Evolutionary conservation across 1,140 invertebrate genomes (phyloP).

Genomic region (Brachionus rotundiformis): DNA sequence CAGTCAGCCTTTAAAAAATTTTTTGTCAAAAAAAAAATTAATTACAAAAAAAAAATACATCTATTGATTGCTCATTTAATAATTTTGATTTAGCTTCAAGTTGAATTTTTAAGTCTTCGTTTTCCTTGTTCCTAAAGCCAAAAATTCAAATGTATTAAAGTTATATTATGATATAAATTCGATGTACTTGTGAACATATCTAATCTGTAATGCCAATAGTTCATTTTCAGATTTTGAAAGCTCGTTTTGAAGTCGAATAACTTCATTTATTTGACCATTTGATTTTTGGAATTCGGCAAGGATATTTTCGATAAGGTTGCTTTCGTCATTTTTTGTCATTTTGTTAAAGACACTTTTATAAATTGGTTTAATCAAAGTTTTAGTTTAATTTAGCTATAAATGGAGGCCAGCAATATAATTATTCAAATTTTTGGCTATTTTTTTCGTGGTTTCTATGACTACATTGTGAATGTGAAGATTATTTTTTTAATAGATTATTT

Average conservation of each 20-base stretch:
- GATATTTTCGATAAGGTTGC: neutral
- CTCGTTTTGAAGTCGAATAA: constrained; percentile 19
- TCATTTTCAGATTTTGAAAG: constrained; percentile 20
- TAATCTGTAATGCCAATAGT: constrained; percentile 16
- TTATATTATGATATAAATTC: too few species aligned
- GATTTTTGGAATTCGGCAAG: constrained; percentile 38
- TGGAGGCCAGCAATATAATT: too few species aligned
- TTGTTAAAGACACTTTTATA: too few species aligned
- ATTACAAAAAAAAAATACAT: neutral
- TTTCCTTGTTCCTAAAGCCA: constrained; percentile 25
- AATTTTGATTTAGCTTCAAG: constrained; percentile 33
- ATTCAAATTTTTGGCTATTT: neutral
- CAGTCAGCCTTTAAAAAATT: constrained; percentile 1
- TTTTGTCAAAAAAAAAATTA: neutral
- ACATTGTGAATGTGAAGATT: neutral
- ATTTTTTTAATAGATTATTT: too few species aligned
- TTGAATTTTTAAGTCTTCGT: constrained; percentile 31
- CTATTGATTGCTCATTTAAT: neutral
- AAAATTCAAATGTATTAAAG: neutral
- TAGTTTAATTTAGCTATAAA: too few species aligned
- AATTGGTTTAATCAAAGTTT: too few species aligned
- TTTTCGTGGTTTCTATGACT: neutral
- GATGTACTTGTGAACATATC: constrained; percentile 43
- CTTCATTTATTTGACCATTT: constrained; percentile 23
- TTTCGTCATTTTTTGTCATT: constrained; percentile 17